Evolutionary conservation across 1,140 invertebrate genomes (phyloP).

Genomic region (Drosophila funebris): DNA sequence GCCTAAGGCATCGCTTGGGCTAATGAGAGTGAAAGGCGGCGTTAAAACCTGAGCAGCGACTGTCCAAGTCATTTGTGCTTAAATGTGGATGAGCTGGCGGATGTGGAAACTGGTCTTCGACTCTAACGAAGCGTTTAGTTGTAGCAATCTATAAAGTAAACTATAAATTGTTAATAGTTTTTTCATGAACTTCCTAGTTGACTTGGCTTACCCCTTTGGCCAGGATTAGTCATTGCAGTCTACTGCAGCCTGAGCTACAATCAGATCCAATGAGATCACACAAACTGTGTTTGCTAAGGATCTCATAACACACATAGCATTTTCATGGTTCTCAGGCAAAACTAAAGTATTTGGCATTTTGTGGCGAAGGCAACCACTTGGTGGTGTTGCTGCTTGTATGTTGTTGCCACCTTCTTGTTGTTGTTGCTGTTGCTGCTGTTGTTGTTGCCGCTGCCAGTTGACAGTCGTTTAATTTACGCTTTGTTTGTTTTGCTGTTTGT

Average conservation of each 20-base stretch:
- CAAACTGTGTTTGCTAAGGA: slow-evolving; percentile 52
- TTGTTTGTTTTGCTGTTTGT: slow-evolving; percentile 76
- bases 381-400: slow-evolving; percentile 29
- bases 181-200: slow-evolving; percentile 26
- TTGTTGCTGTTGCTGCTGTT: slow-evolving; percentile 8
- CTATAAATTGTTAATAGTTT: slow-evolving; percentile 36
- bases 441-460: slow-evolving; percentile 57
- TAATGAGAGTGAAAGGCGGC: slow-evolving; percentile 75
- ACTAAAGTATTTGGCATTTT: slow-evolving; percentile 62
- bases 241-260: too few species aligned
- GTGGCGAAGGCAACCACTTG: slow-evolving; percentile 18
- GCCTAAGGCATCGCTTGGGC: slow-evolving; percentile 36
- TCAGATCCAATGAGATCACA: slow-evolving; percentile 67
- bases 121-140: too few species aligned
- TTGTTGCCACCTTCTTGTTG: slow-evolving; percentile 10
- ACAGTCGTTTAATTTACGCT: slow-evolving; percentile 81
- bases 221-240: slow-evolving; percentile 38
- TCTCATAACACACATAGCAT: slow-evolving; percentile 20
- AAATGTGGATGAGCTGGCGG: slow-evolving; percentile 30
- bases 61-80: slow-evolving; percentile 15
- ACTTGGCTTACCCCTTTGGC: background rate
- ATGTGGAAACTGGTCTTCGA: slow-evolving; percentile 34
- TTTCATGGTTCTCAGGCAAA: background rate
- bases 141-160: slow-evolving; percentile 30
- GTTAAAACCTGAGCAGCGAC: background rate